Percentiles rank a stretch among this genome's conserved stretches.
phyloP scores from a whole-genome alignment of 2,888 invertebrate genomes.

The Leistus spinibarbis region DNA sequence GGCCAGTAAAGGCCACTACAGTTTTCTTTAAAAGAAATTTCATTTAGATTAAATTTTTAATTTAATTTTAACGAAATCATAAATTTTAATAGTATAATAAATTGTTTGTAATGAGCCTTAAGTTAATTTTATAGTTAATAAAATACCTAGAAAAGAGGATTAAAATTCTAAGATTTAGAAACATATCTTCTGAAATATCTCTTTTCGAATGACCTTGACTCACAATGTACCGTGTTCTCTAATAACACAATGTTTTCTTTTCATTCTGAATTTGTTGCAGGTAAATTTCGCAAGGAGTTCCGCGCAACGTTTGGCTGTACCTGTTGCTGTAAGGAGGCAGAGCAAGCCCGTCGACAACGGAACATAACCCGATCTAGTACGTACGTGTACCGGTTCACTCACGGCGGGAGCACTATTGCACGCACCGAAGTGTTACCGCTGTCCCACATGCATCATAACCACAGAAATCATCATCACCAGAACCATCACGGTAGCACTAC shows the following conservation, averaged over 20 bases:
- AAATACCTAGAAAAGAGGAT: too few species aligned
- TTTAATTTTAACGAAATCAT: too few species aligned
- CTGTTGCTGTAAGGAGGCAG: conserved; percentile 3
- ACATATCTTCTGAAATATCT: too few species aligned
- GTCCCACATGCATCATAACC: conserved; percentile 17
- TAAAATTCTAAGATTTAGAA: too few species aligned
- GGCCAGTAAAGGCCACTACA: too few species aligned
- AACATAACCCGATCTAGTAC: conserved; percentile 35
- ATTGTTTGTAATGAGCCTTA: too few species aligned
- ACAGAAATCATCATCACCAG: not conserved
- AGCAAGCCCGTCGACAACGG: conserved; percentile 6
- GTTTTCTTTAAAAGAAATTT: too few species aligned
- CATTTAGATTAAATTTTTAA: too few species aligned
- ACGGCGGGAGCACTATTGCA: conserved; percentile 26
- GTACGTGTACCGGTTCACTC: conserved; percentile 32
- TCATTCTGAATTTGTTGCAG: conserved; percentile 60
- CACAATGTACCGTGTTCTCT: too few species aligned
- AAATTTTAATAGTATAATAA: too few species aligned
- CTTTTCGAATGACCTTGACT: too few species aligned
- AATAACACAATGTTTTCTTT: conserved; percentile 8
- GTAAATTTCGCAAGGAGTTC: conserved; percentile 76
- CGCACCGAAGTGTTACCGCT: conserved; percentile 31
- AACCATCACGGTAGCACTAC: not conserved
- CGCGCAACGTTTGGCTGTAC: conserved; percentile 64
- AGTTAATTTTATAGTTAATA: too few species aligned